A percentile compares a stretch with the other conserved stretches of the same genome.
These are phyloP conservation scores for Gymnothorax javanicus DNA, from an alignment of 2,797 vertebrate species.

Conservation along the genomic window DNA sequence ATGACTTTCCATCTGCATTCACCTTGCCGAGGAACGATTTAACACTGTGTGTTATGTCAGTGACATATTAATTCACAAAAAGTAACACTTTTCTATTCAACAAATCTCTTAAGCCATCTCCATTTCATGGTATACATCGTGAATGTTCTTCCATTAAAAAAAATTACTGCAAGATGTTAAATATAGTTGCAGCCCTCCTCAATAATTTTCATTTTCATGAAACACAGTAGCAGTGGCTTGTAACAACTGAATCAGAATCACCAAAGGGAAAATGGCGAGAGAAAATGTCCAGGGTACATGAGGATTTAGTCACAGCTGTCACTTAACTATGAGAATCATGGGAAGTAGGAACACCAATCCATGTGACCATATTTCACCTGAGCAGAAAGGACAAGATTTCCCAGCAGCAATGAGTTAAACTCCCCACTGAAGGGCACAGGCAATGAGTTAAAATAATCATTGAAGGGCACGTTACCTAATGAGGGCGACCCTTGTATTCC, in stretches of 20 bases:
- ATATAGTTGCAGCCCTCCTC: neutral
- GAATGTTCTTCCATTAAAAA: neutral
- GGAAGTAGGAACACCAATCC: neutral
- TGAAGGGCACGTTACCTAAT: slow-evolving; percentile 44
- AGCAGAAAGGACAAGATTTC: neutral
- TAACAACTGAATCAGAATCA: neutral
- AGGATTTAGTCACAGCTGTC: neutral
- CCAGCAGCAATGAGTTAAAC: slow-evolving; percentile 6
- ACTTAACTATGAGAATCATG: no score
- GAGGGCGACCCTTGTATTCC: slow-evolving; percentile 46
- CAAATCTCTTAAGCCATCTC: neutral
- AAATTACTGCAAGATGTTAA: neutral
- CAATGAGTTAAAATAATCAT: slow-evolving; percentile 23
- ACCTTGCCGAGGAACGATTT: neutral
- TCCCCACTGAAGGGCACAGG: slow-evolving; percentile 26
- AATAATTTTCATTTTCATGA: neutral
- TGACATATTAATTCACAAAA: neutral
- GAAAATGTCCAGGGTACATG: neutral
- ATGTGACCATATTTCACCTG: neutral
- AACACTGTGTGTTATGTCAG: neutral
- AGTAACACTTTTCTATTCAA: neutral
- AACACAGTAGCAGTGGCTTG: neutral
- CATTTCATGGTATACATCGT: neutral
- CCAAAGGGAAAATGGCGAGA: no score
- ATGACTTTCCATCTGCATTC: neutral